Base-by-base conservation (phyloP, 1,140 invertebrate genomes). In the Solen grandis region DNA sequence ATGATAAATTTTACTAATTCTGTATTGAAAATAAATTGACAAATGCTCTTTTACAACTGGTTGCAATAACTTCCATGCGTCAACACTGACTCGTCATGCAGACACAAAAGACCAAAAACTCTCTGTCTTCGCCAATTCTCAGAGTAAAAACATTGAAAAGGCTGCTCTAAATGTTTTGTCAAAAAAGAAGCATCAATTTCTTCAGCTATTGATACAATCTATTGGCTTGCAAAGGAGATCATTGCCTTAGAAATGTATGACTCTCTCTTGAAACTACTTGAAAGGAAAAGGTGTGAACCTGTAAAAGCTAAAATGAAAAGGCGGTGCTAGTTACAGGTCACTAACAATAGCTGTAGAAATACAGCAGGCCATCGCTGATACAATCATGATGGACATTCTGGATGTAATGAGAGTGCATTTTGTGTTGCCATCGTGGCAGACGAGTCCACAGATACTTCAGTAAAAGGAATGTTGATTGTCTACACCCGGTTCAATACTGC, bases 391-490 rank as follows among this genome's bases (percentile, higher is more conserved):
- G 50, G 38, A 52, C 54, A 69, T 10, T 29, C 19, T 69, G 0
- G 2, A 41, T 27, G 50, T 50, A 29, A 19, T 63, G 36, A 31
- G 52, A 46, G 35, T 29, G 27, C 33, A 31, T 46, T 3, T 22
- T 70, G 10, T 36, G 65, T 72, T 60, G 50, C 52, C 22, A 55
- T 73, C 19, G 13, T 73, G n/a, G 27, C 69, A 35, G 75, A 83
- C 70, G 82, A 80, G 35, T 52, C 52, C 19, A 80, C 75, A 68
- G 75, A 83, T 57, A 69, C 74, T 4, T 57, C 72, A 19, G 41
- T 74, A 1, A 52, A 31, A n/a, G 31, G 38, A 5, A 65, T 69
- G 33, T 59, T 82, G 52, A 52, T 82, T 36, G 29, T 59, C 22
- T 75, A 68, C 46, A 35, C 69, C 4, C 50, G 70, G 41, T 75